These are phyloP conservation scores for Falco naumanni DNA, from an alignment of 2,797 vertebrate genomes.

Conservation along the genomic window DNA sequence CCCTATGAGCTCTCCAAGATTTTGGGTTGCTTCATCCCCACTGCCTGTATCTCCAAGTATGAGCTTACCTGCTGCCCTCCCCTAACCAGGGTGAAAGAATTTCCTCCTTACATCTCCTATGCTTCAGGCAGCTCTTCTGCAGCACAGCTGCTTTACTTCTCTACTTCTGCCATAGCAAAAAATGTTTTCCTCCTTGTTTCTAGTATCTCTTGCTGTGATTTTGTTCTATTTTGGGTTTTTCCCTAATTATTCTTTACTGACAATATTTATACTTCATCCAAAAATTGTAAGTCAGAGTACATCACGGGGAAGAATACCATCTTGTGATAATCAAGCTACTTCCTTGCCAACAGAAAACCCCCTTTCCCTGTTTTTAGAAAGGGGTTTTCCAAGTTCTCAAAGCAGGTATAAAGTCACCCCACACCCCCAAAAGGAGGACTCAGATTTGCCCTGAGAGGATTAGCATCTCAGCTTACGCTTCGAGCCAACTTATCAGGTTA, in stretches of 20 bases:
- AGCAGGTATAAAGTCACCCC: neutral
- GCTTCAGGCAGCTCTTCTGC: neutral
- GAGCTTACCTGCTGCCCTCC: neutral
- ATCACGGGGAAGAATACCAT: neutral
- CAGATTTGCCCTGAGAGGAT: neutral
- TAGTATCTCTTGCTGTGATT: neutral
- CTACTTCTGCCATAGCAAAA: neutral
- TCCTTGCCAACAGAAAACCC: neutral
- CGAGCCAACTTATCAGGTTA: constrained; percentile 18
- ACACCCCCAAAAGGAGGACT: neutral
- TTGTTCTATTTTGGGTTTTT: neutral
- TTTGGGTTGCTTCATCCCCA: neutral
- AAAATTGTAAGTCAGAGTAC: neutral
- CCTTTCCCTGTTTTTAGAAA: neutral
- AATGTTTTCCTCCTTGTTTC: neutral
- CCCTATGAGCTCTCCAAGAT: neutral
- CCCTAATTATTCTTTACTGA: neutral
- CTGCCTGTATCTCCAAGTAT: neutral
- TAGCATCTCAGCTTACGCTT: constrained; percentile 16
- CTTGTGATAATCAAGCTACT: neutral
- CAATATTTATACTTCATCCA: neutral
- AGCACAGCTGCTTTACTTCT: neutral
- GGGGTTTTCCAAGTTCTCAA: constrained; percentile 18
- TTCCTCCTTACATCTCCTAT: neutral
- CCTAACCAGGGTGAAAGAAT: neutral